A percentile compares a stretch with the other conserved stretches of the same genome.
These are phyloP conservation scores for Cuculus canorus DNA, from an alignment of 2,797 vertebrate genomes.

Conservation along the genomic window DNA sequence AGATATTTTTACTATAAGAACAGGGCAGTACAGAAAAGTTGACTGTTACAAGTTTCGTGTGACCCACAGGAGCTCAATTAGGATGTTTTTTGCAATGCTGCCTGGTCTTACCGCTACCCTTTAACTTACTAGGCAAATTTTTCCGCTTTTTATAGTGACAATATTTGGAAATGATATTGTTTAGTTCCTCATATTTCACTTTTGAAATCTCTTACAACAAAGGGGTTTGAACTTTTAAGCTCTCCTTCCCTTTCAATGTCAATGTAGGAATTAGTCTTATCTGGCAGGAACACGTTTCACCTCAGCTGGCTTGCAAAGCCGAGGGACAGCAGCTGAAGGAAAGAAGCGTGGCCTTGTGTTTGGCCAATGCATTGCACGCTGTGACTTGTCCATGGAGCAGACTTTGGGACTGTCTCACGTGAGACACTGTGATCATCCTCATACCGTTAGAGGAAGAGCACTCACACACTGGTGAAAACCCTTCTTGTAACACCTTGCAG, in stretches of 20 bases:
- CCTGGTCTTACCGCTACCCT: background rate
- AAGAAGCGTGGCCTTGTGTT: background rate
- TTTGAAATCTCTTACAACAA: background rate
- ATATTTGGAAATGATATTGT: background rate
- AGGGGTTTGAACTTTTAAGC: background rate
- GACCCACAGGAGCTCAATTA: background rate
- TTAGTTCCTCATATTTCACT: background rate
- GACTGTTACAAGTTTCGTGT: background rate
- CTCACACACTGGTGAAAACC: too few species aligned
- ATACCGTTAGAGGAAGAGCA: background rate
- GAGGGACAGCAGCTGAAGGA: background rate
- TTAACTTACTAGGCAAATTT: background rate
- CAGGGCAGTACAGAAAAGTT: background rate
- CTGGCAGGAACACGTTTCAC: background rate
- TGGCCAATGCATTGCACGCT: background rate
- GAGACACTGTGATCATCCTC: background rate
- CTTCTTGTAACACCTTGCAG: fast-evolving
- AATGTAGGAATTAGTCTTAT: background rate
- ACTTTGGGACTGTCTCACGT: background rate
- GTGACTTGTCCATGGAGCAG: background rate
- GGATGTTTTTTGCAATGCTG: background rate
- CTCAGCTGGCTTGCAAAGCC: background rate
- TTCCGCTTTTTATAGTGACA: background rate
- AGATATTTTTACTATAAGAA: background rate
- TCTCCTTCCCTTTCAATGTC: background rate